Evolutionary conservation across 2,113 vertebrate species (phyloP), one percentile per base, ranked within the genome.

Genomic region (Macquaria ambigua): DNA sequence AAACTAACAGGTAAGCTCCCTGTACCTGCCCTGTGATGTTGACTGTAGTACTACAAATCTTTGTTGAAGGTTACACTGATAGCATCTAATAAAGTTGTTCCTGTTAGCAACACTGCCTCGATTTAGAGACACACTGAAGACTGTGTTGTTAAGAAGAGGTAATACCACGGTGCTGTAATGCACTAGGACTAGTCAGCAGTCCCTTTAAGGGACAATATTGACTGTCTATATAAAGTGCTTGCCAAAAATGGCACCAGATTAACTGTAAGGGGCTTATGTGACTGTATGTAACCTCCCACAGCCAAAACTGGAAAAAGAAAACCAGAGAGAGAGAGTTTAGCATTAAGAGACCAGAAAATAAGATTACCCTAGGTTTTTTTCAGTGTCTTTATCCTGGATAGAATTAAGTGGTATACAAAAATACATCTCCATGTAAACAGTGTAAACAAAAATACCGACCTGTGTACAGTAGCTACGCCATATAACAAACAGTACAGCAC

Each of bases 241-340:
- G 43, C 63, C 78, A 83, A 83, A 89, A 93, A 82, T 52, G 76
- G 87, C 34, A 81, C 48, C 84, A 31, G 91, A 82, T 94, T 94
- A 95, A 81, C 75, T 72, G 9, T 93, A 92, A 94, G 87, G 86
- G 85, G 94, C 85, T 95, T 95, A 92, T 67, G 70, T 63, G 41
- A 41, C 53, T 63, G 18, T 79, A 37, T 84, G 67, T 77, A 71
- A 81, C 76, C 79, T 52, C 15, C 23, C 2, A 70, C 28, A 64
- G 61, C 21, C 69, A 85, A 85, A 88, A 80, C 70, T 46, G 48
- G 61, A 72, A 56, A 25, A n/a, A 28, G 56, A 79, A 73, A 74
- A 73, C 68, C 70, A 11, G 25, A 34, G 31, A 56, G 21, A 87
- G 69, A 69, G 11, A 28, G 55, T 70, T 46, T 8, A 62, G 43